These are phyloP conservation scores for Cassiopea xamachana DNA, from an alignment of 30 jellyfish, hydroid and myxozoan species.

Conservation along the genomic window DNA sequence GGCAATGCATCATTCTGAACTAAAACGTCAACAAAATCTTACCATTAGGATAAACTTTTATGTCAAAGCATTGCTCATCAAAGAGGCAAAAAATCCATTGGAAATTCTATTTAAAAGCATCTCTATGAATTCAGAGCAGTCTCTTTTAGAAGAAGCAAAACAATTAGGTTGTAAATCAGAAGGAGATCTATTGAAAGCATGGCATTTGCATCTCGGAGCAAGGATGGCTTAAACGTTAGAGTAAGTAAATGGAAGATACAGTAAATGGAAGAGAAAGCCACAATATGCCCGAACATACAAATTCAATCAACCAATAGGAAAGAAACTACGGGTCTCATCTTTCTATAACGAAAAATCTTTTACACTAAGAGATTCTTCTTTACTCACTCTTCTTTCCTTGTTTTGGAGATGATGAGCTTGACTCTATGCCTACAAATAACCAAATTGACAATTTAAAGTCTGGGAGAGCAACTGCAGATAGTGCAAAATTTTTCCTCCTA, in stretches of 20 bases:
- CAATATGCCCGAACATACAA: not conserved
- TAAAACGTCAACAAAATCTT: not conserved
- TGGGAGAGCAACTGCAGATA: not conserved
- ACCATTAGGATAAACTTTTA: not conserved
- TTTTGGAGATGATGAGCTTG: conserved; percentile 68
- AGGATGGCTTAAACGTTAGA: too few species aligned
- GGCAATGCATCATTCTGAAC: conserved; percentile 12
- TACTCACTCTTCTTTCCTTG: conserved; percentile 40
- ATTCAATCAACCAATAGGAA: not conserved
- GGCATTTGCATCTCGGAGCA: too few species aligned
- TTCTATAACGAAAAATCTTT: too few species aligned
- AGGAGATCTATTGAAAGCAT: too few species aligned
- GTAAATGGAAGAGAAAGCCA: not conserved
- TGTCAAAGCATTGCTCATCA: not conserved
- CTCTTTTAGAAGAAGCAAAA: too few species aligned
- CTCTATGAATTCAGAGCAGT: too few species aligned
- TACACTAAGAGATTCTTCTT: not conserved
- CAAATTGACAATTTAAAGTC: not conserved
- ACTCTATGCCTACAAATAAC: conserved; percentile 41
- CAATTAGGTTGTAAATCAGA: too few species aligned
- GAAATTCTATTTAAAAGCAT: too few species aligned
- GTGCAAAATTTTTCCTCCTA: too few species aligned
- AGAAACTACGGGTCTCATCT: not conserved
- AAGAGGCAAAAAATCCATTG: too few species aligned
- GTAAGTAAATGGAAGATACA: too few species aligned